Base-by-base conservation (phyloP, 2,888 invertebrate genomes). In the Eristalinus aeneus region DNA sequence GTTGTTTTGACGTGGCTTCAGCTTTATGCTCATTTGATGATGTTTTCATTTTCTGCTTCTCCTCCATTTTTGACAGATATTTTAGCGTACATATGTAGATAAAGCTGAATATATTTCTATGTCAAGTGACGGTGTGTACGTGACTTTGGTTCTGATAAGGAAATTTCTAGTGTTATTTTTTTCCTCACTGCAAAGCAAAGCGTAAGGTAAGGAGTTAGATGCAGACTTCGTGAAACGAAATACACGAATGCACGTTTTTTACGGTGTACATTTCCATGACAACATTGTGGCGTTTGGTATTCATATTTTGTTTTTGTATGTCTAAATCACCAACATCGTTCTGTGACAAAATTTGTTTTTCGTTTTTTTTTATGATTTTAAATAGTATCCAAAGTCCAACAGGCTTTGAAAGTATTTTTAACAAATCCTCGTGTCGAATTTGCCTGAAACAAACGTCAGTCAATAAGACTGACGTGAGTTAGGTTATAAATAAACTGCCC, bases 1-100 rank as follows among this genome's bases (percentile, higher is more conserved):
- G 68, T 68, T 83, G 77, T 77, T 77, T 77, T 83, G 82, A 83
- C 77, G 67, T 76, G 67, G 71, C 67, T 65, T 75, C 46, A 11
- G n/a, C 32, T n/a, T 5, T 2, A 22, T 73, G 34, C 63, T 77
- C 54, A 56, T 63, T 69, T 39, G 5, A 12, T 34, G 23, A 9
- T 31, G 34, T 34, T 56, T 22, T 23, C 56, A 22, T 56, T 56
- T 23, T 68, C 22, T n/a, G 32, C 22, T 39, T 12, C 39, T 39
- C n/a, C 16, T 46, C 8, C 16, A n/a, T 16, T 16, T 27, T 56
- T 68, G 68, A 34, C 68, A 68, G 46, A 56, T 56, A 23, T 9
- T 11, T 56, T n/a, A n/a, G 46, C 16, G 16, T n/a, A 4, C 6
- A 10, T 32, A 34, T 54, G 36, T n/a, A 56, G 36, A 74, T 56